Percentiles rank a stretch among this genome's conserved stretches.
These are phyloP conservation scores for Lophius piscatorius DNA, from an alignment of 2,113 vertebrate species.

Conservation along the genomic window DNA sequence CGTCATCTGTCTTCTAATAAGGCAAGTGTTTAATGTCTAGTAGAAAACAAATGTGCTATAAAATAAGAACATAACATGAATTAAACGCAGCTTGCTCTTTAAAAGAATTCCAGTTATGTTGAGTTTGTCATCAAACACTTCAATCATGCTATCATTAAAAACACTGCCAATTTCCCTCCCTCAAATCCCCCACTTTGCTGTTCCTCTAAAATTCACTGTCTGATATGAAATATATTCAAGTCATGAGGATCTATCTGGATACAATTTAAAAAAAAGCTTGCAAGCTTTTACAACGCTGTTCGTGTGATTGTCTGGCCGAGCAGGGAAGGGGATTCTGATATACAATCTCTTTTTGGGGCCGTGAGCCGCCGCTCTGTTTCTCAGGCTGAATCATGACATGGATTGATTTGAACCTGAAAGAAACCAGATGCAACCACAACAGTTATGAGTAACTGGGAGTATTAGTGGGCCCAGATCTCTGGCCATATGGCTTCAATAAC, in stretches of 20 bases:
- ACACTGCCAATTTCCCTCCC: constrained; percentile 10
- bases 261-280: constrained; percentile 27
- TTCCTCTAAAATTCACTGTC: constrained; percentile 1
- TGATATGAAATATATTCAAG: constrained; percentile 7
- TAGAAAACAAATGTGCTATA: neutral
- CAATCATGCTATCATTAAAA: constrained; percentile 3
- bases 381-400: constrained; percentile 55
- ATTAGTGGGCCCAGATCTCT: constrained; percentile 39
- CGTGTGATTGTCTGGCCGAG: constrained; percentile 32
- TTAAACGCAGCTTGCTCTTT: neutral
- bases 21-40: neutral
- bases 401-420: constrained; percentile 62
- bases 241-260: constrained; percentile 26
- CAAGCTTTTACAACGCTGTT: constrained; percentile 23
- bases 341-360: constrained; percentile 27
- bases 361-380: constrained; percentile 28
- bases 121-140: constrained; percentile 15
- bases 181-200: constrained; percentile 4
- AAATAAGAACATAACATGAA: neutral
- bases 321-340: constrained; percentile 33
- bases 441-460: constrained; percentile 54
- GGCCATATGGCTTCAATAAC: constrained; percentile 61
- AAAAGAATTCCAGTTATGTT: constrained; percentile 21
- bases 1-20: neutral
- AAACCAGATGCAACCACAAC: constrained; percentile 69